Evolutionary conservation across 1,140 invertebrate species (phyloP).

Genomic region (Agrypnia vestita): DNA sequence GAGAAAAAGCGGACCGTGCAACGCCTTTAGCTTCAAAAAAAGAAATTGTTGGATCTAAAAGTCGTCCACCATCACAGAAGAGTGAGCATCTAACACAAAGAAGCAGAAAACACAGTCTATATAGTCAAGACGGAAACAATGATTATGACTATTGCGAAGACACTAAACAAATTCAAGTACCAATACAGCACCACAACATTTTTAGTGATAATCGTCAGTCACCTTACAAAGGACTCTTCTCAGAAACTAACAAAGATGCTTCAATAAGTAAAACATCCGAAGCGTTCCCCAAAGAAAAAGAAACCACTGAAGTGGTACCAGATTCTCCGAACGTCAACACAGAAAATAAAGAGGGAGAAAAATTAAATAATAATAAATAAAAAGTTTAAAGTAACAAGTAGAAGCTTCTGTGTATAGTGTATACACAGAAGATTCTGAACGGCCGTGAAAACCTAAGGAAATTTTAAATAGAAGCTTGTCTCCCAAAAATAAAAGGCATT

Average conservation of each 20-base stretch:
- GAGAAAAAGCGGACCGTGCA: not conserved
- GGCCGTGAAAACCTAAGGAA: too few species aligned
- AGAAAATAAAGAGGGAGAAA: not conserved
- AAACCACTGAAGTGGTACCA: not conserved
- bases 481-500: too few species aligned
- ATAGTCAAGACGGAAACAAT: constrained; percentile 53
- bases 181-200: constrained; percentile 54
- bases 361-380: not conserved
- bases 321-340: not conserved
- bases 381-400: too few species aligned
- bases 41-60: constrained; percentile 27
- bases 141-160: constrained; percentile 60
- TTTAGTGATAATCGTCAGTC: constrained; percentile 56
- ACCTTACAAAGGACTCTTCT: constrained; percentile 52
- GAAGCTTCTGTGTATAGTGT: too few species aligned
- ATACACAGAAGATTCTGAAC: too few species aligned
- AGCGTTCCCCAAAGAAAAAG: not conserved
- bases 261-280: not conserved
- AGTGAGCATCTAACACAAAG: constrained; percentile 24
- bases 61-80: constrained; percentile 31
- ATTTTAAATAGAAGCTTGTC: too few species aligned
- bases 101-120: constrained; percentile 51
- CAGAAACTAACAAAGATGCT: constrained; percentile 42
- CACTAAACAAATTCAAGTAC: constrained; percentile 59
- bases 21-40: constrained; percentile 13